phyloP scores from a whole-genome alignment of 2,113 vertebrate genomes.

The Scopus umbretta region DNA sequence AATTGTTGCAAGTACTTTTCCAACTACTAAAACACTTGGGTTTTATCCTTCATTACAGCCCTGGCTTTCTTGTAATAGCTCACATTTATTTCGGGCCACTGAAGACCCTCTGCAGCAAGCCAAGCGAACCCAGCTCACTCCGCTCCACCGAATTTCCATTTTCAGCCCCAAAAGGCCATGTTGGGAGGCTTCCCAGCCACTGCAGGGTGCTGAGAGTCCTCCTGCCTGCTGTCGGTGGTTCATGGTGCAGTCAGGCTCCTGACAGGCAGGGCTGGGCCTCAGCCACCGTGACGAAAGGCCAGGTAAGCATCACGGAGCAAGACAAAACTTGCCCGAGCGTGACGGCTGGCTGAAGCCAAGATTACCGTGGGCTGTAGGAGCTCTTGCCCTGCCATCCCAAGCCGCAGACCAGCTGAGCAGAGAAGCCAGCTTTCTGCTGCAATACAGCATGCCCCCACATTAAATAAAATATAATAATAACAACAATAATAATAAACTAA shows the following conservation, averaged over 20 bases:
- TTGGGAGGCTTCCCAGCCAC: neutral
- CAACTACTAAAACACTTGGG: neutral
- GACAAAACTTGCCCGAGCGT: neutral
- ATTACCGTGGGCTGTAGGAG: neutral
- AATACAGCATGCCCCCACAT: fast-evolving
- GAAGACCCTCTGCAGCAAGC: neutral
- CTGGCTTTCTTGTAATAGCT: neutral
- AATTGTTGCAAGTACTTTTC: neutral
- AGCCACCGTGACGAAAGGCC: neutral
- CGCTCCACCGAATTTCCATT: neutral
- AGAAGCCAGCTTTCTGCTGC: neutral
- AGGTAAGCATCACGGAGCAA: neutral
- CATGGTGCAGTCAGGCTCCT: neutral
- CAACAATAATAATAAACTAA: neutral
- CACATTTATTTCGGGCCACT: neutral
- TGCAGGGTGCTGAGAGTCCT: neutral
- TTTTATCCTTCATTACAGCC: neutral
- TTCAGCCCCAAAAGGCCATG: neutral
- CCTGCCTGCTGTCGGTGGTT: neutral
- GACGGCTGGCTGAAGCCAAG: neutral
- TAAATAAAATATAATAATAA: neutral
- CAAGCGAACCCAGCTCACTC: neutral
- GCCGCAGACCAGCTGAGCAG: conserved; percentile 2
- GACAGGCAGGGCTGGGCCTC: neutral
- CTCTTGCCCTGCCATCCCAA: neutral